Percentiles rank a stretch among this genome's conserved stretches.
phyloP scores from a whole-genome alignment of 2,797 vertebrate species.

The Thaleichthys pacificus region DNA sequence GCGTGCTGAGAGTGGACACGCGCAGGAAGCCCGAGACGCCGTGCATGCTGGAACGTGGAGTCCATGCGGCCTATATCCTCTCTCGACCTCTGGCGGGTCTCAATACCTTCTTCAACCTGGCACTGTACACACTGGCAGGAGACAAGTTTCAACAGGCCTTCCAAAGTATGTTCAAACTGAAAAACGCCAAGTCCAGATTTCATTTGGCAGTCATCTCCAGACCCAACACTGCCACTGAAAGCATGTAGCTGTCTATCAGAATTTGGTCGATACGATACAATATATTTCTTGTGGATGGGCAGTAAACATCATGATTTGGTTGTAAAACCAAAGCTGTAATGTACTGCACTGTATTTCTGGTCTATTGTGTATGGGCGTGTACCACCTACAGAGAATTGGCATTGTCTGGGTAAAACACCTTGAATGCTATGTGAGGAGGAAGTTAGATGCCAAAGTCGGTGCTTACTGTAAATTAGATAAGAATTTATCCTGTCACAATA shows the following conservation, averaged over 20 bases:
- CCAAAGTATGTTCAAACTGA: constrained; percentile 28
- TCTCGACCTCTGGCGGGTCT: constrained; percentile 67
- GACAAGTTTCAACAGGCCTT: constrained; percentile 60
- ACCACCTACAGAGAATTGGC: no score
- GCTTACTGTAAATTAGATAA: no score
- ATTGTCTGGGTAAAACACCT: no score
- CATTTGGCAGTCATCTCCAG: constrained; percentile 16
- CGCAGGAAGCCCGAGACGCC: accelerated
- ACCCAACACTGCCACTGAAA: background rate
- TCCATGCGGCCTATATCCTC: constrained; percentile 59
- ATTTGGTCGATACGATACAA: no score
- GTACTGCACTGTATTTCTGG: background rate
- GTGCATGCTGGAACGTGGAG: constrained; percentile 12
- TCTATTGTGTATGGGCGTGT: no score
- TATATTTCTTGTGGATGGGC: no score
- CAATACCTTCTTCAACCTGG: constrained; percentile 69
- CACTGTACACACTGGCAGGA: constrained; percentile 65
- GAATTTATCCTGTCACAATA: no score
- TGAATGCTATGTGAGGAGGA: no score
- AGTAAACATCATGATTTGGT: no score
- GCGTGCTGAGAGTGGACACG: constrained; percentile 50
- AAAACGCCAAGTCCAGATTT: constrained; percentile 21
- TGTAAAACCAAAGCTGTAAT: background rate
- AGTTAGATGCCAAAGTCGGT: no score
- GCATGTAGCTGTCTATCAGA: no score